phyloP scores from a whole-genome alignment of 2,113 vertebrate genomes.

The Siniperca knerii region DNA sequence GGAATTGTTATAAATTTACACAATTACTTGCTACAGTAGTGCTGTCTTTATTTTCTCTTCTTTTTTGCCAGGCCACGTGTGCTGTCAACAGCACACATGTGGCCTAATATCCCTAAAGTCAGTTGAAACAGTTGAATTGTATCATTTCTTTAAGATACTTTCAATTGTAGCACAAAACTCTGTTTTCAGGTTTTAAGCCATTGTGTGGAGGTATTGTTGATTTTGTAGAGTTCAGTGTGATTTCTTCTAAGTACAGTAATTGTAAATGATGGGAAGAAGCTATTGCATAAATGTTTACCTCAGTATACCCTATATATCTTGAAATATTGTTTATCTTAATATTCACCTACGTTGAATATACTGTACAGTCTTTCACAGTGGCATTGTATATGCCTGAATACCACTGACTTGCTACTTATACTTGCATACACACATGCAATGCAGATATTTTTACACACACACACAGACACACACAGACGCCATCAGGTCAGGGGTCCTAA shows the following conservation, averaged over 20 bases:
- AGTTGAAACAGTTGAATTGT: background rate
- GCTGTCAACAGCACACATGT: background rate
- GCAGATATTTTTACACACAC: conserved; percentile 2
- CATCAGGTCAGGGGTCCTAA: conserved; percentile 77
- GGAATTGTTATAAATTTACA: background rate
- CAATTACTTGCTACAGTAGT: background rate
- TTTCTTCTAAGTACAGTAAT: background rate
- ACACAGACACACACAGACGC: conserved; percentile 30
- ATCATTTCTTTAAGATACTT: background rate
- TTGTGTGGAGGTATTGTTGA: background rate
- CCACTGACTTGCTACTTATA: background rate
- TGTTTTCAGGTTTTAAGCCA: background rate
- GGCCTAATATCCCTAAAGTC: background rate
- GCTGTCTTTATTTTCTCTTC: background rate
- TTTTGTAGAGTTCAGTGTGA: background rate
- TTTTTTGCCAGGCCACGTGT: background rate
- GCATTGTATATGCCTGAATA: conserved; percentile 1
- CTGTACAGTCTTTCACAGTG: conserved; percentile 1
- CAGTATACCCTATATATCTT: background rate
- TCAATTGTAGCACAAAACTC: no score
- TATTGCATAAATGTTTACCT: background rate
- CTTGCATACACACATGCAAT: conserved; percentile 28
- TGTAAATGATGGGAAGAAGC: background rate
- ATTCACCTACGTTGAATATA: background rate
- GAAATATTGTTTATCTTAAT: background rate